Evolutionary conservation across 2,888 invertebrate species (phyloP).

Genomic region (Abscondita cerata): DNA sequence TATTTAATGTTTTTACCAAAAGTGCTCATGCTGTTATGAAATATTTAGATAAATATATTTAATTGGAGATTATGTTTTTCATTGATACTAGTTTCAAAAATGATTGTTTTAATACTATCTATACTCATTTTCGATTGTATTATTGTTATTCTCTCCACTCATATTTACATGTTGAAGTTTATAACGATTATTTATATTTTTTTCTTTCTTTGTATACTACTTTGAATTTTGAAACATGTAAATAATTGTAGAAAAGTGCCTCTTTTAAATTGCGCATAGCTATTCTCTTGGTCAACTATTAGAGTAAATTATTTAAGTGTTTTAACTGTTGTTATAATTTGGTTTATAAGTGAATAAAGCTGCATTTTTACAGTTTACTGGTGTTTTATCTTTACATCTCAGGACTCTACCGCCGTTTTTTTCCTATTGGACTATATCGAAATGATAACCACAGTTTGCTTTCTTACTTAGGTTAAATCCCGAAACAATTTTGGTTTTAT

Average conservation of each 20-base stretch:
- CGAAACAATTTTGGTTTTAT: no score
- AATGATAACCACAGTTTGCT: no score
- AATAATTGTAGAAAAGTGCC: slow-evolving; percentile 58
- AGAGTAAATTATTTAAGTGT: slow-evolving; percentile 55
- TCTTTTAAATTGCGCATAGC: slow-evolving; percentile 59
- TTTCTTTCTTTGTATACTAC: slow-evolving; percentile 15
- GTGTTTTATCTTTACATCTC: no score
- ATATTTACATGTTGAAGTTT: slow-evolving; percentile 22
- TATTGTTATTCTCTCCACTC: slow-evolving; percentile 24
- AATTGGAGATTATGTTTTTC: slow-evolving; percentile 30
- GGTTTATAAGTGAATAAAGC: slow-evolving; percentile 58
- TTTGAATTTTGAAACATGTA: slow-evolving; percentile 42
- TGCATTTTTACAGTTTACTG: slow-evolving; percentile 56
- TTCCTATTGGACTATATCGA: no score
- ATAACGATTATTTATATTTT: slow-evolving; percentile 12
- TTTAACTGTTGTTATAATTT: slow-evolving; percentile 57
- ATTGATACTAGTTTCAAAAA: background rate
- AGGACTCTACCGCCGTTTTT: no score
- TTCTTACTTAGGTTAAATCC: no score
- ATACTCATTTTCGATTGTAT: slow-evolving; percentile 14
- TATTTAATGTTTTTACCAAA: slow-evolving; percentile 67
- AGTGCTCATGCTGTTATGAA: slow-evolving; percentile 72
- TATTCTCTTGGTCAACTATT: slow-evolving; percentile 58
- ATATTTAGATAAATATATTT: slow-evolving; percentile 40
- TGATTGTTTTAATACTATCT: no score